Base-by-base conservation (phyloP, 2,113 vertebrate genomes). In the Glaucidium brasilianum region DNA sequence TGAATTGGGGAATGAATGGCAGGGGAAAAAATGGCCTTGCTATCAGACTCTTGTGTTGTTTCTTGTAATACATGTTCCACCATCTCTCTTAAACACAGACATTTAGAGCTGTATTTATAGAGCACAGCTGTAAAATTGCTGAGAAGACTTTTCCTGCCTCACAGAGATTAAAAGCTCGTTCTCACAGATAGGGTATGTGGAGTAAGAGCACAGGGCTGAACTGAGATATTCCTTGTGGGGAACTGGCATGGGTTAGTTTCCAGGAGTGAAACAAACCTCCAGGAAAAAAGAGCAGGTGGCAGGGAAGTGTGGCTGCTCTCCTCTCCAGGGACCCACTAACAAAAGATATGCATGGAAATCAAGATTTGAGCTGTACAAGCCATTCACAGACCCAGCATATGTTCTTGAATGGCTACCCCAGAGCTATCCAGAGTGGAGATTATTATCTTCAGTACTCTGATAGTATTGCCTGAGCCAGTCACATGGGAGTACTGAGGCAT, bases 51-150 rank as follows among this genome's bases (percentile, higher is more conserved):
- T 32, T 52, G 15, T 32, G n/a, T 75, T 94, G 53, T 15, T 85
- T 21, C 53, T 58, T 76, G 29, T 64, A 66, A 82, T 60, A 37
- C 7, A 20, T 30, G 14, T 37, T 94, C 27, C 39, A 30, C 34
- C 74, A 41, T 60, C 58, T 80, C 53, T 89, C 69, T 81, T 45
- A 85, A 92, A 91, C 26, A 15, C 45, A 66, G 62, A 91, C 55
- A 81, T 76, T 82, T 75, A 84, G 55, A 76, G 50, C 35, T 59
- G 55, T 85, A 89, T 96, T 95, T 90, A 73, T 67, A 85, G 85
- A 94, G 66, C 43, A 85, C 91, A 94, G 89, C 93, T 97, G 91
- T 95, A 85, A 77, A 95, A 97, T 29, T 85, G 84, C 87, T 94
- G 93, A 95, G 92, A 86, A 84, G 87, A 76, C 55, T 94, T 94